A percentile compares a stretch with the other conserved stretches of the same genome.
Evolutionary conservation across 2,113 vertebrate genomes (phyloP).

Genomic region (Corythoichthys haematopterus): DNA sequence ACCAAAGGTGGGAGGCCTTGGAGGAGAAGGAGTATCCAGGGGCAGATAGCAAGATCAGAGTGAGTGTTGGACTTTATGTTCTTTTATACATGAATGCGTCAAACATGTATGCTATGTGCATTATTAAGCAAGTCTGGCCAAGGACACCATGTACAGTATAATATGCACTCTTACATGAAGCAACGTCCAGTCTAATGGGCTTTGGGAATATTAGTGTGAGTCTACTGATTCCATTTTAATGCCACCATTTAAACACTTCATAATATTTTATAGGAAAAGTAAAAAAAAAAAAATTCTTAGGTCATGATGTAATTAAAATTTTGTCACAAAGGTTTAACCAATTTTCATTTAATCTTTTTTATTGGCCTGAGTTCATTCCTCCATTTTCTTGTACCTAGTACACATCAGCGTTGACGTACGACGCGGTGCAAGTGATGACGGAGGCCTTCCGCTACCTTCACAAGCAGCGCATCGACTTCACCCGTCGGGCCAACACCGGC

Average conservation of each 20-base stretch:
- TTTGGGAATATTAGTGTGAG: background rate
- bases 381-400: conserved; percentile 69
- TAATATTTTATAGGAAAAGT: background rate
- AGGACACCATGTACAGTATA: background rate
- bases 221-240: background rate
- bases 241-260: background rate
- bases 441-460: conserved; percentile 93
- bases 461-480: conserved; percentile 94
- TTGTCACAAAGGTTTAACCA: no score
- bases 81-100: background rate
- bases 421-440: conserved; percentile 97
- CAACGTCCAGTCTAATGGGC: background rate
- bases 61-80: conserved; percentile 49
- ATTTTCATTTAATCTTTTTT: no score
- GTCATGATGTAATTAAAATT: no score
- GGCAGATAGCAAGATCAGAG: conserved; percentile 91
- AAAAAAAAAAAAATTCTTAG: background rate
- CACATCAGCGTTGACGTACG: conserved; percentile 94
- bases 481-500: conserved; percentile 89
- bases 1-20: conserved; percentile 93
- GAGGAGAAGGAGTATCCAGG: conserved; percentile 98
- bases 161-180: conserved; percentile 11
- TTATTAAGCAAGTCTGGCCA: conserved; percentile 25
- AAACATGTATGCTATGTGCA: conserved; percentile 10
- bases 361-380: background rate